Evolutionary conservation across 2,113 vertebrate species (phyloP), one percentile per base, ranked within the genome.

Genomic region (Procavia capensis): DNA sequence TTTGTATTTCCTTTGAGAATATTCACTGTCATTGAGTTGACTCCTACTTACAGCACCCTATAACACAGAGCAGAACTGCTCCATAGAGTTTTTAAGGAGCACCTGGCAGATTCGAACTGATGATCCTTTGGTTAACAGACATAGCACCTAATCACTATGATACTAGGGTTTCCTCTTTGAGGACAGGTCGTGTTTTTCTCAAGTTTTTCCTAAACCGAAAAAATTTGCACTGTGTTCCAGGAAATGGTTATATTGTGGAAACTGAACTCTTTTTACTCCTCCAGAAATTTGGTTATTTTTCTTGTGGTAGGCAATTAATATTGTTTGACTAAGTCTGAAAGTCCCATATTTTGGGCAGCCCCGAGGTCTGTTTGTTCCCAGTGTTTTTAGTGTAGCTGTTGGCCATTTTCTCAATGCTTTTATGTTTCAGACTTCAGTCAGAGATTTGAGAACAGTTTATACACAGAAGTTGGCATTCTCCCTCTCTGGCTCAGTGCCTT

Each of bases 311-410:
- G 4, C 20, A 90, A 41, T 61, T 76, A 45, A 41, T 5, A 78
- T 50, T 39, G 0, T 63, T 45, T 64, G 39, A 75, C 1, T 61
- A 47, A 34, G 16, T 91, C 84, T 54, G 31, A 16, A 91, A 47
- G 5, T 6, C 4, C 4, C 2, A 47, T 31, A 1, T 50, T 10
- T 45, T 45, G 29, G 27, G 2, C 3, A 57, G 2, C 24, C 39
- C 14, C 39, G 27, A 6, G 80, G 4, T 61, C 13, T 3, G 19
- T 63, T 81, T 75, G 13, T 1, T 88, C 78, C 5, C 91, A 47
- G n/a, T 3, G 6, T 68, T 25, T 76, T 54, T 82, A 63, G 3
- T 8, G 5, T 1, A 2, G 14, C 2, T 78, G 9, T 66, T 78
- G 16, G 29, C 13, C 17, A 4, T 80, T 45, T 36, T 8, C 5